Percentiles rank a stretch among this genome's conserved stretches.
Evolutionary conservation across 1,140 invertebrate genomes (phyloP).

Genomic region (Brevipalpus yothersi): DNA sequence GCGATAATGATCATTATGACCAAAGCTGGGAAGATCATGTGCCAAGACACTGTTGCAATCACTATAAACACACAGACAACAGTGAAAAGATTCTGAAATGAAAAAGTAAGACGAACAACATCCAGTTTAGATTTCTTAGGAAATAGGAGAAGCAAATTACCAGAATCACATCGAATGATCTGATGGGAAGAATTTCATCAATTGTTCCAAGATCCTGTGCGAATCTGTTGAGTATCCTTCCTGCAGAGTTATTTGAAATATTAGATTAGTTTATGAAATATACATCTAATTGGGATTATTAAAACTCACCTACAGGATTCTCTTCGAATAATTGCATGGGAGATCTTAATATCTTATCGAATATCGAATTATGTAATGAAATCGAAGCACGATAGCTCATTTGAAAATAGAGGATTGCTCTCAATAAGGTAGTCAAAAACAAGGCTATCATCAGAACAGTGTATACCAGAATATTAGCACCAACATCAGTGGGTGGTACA

Average conservation of each 20-base stretch:
- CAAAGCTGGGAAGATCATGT: not conserved
- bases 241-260: not conserved
- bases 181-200: slow-evolving; percentile 32
- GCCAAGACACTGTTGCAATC: not conserved
- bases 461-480: slow-evolving; percentile 16
- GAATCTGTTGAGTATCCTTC: slow-evolving; percentile 14
- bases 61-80: not conserved
- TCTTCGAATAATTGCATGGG: slow-evolving; percentile 69
- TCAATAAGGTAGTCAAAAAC: slow-evolving; percentile 20
- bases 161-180: slow-evolving; percentile 39
- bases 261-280: slow-evolving; percentile 21
- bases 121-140: too few relatives aligned
- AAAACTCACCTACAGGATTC: slow-evolving; percentile 34
- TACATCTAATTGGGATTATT: slow-evolving; percentile 5
- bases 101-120: not conserved
- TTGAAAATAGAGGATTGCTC: slow-evolving; percentile 43
- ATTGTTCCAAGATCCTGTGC: slow-evolving; percentile 10
- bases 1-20: not conserved
- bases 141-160: slow-evolving; percentile 24
- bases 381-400: slow-evolving; percentile 51
- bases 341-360: slow-evolving; percentile 43
- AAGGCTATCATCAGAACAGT: slow-evolving; percentile 17
- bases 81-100: not conserved
- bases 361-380: slow-evolving; percentile 55
- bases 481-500: too few relatives aligned